Evolutionary conservation across 2,888 invertebrate genomes (phyloP).

Genomic region (Camptogramma bilineatum): DNA sequence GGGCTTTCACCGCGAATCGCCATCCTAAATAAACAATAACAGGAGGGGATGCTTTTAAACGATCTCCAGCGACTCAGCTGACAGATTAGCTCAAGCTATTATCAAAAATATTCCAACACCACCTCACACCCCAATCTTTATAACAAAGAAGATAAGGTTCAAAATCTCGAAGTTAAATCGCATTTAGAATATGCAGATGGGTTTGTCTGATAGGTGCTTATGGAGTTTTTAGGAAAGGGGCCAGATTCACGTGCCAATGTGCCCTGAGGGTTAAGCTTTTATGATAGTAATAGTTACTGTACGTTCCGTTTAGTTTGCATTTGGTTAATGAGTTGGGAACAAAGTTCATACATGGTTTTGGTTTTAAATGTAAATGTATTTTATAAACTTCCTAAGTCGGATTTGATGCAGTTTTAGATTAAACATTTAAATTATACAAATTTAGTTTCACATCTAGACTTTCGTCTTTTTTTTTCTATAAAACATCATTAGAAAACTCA

Average conservation of each 20-base stretch:
- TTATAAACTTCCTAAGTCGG: neutral
- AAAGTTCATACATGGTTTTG: neutral
- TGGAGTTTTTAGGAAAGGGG: conserved; percentile 77
- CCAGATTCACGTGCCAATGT: conserved; percentile 74
- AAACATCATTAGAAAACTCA: no score
- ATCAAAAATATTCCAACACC: conserved; percentile 54
- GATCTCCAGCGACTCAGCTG: conserved; percentile 82
- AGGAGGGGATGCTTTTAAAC: conserved; percentile 80
- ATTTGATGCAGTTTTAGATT: neutral
- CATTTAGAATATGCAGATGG: conserved; percentile 56
- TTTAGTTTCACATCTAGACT: no score
- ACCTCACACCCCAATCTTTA: conserved; percentile 34
- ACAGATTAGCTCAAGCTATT: conserved; percentile 80
- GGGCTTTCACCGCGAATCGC: conserved; percentile 77
- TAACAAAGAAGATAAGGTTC: conserved; percentile 37
- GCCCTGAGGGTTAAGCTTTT: conserved; percentile 52
- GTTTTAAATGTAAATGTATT: conserved; percentile 1
- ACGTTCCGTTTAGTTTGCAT: conserved; percentile 43
- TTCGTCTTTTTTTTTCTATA: no score
- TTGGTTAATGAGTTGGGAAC: conserved; percentile 40
- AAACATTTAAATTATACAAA: neutral
- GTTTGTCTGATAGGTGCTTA: conserved; percentile 75
- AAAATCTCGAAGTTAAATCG: conserved; percentile 39
- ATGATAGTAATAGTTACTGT: conserved; percentile 49
- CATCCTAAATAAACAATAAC: conserved; percentile 85